Conservation (phyloP, 2,888 invertebrate genomes). For the Stramonita haemastoma region DNA sequence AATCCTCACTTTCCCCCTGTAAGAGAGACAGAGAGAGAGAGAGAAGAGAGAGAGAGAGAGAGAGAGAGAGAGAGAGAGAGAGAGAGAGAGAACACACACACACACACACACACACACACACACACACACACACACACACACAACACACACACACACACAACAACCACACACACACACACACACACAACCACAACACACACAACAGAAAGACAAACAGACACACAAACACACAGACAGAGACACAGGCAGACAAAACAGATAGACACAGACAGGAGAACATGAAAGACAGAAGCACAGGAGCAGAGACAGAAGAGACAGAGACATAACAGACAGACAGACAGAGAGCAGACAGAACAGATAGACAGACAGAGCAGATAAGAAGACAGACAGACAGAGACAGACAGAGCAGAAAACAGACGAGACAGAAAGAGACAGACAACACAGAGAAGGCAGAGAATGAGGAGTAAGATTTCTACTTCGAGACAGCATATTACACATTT, state of each 20-base stretch:
- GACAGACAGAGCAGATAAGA: background rate
- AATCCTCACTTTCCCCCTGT: no score
- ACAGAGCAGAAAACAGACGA: background rate
- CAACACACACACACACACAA: no score
- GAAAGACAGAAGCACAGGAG: background rate
- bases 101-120: no score
- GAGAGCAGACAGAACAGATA: background rate
- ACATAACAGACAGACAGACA: background rate
- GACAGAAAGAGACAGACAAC: background rate
- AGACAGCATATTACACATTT: no score
- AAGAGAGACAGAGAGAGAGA: background rate
- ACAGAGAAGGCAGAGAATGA: background rate
- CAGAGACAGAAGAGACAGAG: background rate
- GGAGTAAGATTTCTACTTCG: no score
- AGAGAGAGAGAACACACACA: no score
- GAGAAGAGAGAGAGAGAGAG: background rate
- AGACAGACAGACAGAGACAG: background rate
- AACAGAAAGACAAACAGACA: no score
- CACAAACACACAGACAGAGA: background rate
- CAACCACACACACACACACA: no score
- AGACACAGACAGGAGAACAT: no score
- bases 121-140: no score
- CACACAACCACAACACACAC: no score
- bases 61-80: background rate
- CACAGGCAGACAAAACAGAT: background rate